Percentiles rank a stretch among this genome's conserved stretches.
phyloP scores from a whole-genome alignment of 2,113 vertebrate species.

The Manacus vitellinus region DNA sequence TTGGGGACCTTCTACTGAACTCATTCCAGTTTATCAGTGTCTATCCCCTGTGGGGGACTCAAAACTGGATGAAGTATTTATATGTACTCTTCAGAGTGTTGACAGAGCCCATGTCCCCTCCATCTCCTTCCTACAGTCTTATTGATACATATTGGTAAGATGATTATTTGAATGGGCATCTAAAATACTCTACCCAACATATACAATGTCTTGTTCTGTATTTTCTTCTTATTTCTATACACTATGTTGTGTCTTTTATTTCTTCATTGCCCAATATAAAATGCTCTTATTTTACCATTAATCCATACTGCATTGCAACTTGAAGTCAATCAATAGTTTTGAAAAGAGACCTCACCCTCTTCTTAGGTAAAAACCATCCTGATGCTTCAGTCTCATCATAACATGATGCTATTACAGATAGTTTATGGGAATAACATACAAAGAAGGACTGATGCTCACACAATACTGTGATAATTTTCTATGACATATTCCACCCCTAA shows the following conservation, averaged over 20 bases:
- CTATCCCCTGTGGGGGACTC: fast-evolving
- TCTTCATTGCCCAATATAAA: neutral
- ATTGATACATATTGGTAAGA: neutral
- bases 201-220: neutral
- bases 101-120: neutral
- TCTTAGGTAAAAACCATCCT: neutral
- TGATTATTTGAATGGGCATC: neutral
- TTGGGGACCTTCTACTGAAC: neutral
- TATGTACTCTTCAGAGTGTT: neutral
- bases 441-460: neutral
- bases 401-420: neutral
- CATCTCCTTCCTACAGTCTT: neutral
- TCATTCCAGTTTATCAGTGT: neutral
- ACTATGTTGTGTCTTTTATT: neutral
- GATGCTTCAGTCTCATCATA: neutral
- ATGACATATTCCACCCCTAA: neutral
- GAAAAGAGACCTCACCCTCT: neutral
- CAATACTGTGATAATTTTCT: neutral
- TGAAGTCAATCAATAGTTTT: neutral
- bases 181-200: neutral
- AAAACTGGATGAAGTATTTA: neutral
- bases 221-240: neutral
- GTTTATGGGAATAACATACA: neutral
- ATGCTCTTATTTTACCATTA: neutral
- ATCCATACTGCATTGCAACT: neutral